These are phyloP conservation scores for Pocillopora meandrina DNA, from an alignment of 92 coral and sea anemone species.

Conservation along the genomic window DNA sequence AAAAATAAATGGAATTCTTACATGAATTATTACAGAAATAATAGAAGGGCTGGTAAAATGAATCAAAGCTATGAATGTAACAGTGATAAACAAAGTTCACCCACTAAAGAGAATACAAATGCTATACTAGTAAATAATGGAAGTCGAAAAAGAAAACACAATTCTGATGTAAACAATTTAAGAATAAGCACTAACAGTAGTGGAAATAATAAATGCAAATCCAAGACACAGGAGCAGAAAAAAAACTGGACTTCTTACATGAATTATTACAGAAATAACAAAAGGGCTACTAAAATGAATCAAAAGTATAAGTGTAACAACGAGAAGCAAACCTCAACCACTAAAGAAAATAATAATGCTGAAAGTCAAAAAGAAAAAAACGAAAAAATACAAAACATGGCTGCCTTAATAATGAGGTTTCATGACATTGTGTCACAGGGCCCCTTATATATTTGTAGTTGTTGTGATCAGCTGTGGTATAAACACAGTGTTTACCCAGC, in stretches of 20 bases:
- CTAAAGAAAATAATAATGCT: slow-evolving; percentile 3
- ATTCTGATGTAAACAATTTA: slow-evolving; percentile 23
- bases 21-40: no score
- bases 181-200: slow-evolving; percentile 27
- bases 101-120: no score
- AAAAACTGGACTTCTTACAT: no score
- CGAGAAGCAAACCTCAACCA: background rate
- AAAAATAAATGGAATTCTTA: no score
- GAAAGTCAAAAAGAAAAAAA: slow-evolving; percentile 20
- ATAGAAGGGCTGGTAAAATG: no score
- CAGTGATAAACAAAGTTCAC: no score
- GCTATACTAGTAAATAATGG: background rate
- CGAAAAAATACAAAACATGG: slow-evolving; percentile 8
- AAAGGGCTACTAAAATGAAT: no score
- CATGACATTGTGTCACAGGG: slow-evolving; percentile 46
- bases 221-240: no score
- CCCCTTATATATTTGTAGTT: slow-evolving; percentile 39
- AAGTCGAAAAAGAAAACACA: slow-evolving; percentile 11
- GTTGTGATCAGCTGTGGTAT: slow-evolving; percentile 57
- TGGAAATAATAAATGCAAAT: slow-evolving; percentile 1
- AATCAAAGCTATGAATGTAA: no score
- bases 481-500: slow-evolving; percentile 53
- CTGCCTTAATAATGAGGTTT: slow-evolving; percentile 32
- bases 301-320: no score
- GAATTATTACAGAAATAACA: no score